These are phyloP conservation scores for Typhlomys cinereus DNA, from an alignment of 2,113 vertebrate genomes.

Conservation along the genomic window DNA sequence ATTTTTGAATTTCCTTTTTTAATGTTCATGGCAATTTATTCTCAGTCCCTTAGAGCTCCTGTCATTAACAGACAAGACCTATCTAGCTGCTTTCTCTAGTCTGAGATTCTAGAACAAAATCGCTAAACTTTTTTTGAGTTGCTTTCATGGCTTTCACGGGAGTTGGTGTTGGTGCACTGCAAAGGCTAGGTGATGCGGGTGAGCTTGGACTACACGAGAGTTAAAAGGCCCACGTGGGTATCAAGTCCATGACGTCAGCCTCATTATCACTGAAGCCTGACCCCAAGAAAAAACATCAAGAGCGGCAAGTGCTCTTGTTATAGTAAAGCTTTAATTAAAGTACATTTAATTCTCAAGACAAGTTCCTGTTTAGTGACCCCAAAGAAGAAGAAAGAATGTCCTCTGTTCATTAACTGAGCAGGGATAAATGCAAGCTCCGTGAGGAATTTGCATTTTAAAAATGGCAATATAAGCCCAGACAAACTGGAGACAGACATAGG, in stretches of 20 bases:
- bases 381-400: constrained; percentile 51
- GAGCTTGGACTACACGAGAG: constrained; percentile 26
- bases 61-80: not conserved
- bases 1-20: not conserved
- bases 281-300: constrained; percentile 54
- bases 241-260: constrained; percentile 25
- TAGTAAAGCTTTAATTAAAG: constrained; percentile 73
- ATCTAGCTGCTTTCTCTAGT: not conserved
- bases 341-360: constrained; percentile 67
- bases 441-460: constrained; percentile 62
- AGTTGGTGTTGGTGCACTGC: not conserved
- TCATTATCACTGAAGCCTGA: constrained; percentile 71
- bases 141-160: not conserved
- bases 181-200: not conserved
- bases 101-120: not conserved
- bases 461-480: not conserved
- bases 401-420: constrained; percentile 64
- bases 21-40: not conserved
- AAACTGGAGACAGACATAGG: constrained; percentile 34
- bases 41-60: not conserved
- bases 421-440: constrained; percentile 8
- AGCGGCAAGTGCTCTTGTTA: constrained; percentile 60
- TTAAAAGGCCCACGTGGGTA: constrained; percentile 46
- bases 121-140: not conserved
- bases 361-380: constrained; percentile 73